phyloP scores from a whole-genome alignment of 1,140 invertebrate genomes.

The Mya arenaria region DNA sequence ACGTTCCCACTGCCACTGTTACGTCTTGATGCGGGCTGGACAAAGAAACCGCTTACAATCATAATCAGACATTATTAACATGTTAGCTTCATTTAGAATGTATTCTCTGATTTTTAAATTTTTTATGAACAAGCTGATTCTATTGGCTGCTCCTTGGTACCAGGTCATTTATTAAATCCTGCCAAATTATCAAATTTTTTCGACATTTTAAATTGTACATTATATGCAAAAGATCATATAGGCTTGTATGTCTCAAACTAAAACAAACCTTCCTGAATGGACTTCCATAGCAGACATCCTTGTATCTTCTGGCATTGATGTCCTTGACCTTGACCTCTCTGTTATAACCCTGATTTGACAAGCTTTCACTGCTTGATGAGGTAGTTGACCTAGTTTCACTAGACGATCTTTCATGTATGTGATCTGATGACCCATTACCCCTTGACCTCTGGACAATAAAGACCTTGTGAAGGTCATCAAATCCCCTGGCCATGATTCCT shows the following conservation, averaged over 20 bases:
- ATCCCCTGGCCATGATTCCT: constrained; percentile 97
- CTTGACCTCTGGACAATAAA: constrained; percentile 83
- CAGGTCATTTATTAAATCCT: no score
- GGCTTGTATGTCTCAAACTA: no score
- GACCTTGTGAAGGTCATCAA: constrained; percentile 91
- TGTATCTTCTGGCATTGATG: constrained; percentile 59
- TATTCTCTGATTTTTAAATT: no score
- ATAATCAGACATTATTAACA: not conserved
- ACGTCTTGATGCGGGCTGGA: constrained; percentile 8
- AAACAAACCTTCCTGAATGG: constrained; percentile 72
- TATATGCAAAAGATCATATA: no score
- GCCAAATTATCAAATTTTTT: no score
- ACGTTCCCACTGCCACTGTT: constrained; percentile 44
- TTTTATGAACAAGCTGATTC: no score
- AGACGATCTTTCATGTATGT: constrained; percentile 30
- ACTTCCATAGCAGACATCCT: constrained; percentile 73
- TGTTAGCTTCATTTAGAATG: no score
- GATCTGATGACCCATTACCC: constrained; percentile 22
- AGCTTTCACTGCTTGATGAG: constrained; percentile 47
- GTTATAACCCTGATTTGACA: not conserved
- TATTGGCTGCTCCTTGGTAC: no score
- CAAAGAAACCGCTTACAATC: not conserved
- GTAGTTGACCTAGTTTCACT: constrained; percentile 33
- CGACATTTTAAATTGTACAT: no score
- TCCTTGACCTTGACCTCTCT: constrained; percentile 59